These are phyloP conservation scores for Chiridota heheva DNA, from an alignment of 35 echinoderm and acorn worm species.

Conservation along the genomic window DNA sequence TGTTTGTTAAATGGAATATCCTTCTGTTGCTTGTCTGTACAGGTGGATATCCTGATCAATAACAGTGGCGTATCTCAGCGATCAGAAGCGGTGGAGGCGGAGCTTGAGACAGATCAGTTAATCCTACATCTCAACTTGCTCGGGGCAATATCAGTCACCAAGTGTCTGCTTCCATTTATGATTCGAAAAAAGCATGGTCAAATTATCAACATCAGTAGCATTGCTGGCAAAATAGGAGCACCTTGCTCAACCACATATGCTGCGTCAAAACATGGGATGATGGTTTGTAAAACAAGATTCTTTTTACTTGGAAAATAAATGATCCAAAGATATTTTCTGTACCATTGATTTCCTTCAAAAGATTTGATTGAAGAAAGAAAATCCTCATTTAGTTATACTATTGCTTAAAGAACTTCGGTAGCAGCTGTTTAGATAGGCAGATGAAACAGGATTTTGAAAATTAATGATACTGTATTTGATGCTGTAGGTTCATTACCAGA, in stretches of 20 bases:
- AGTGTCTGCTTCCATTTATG: conserved; percentile 82
- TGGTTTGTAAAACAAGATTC: conserved; percentile 71
- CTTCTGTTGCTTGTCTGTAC: conserved; percentile 5
- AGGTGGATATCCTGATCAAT: conserved; percentile 91
- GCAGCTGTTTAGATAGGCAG: no score
- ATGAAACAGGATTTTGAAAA: no score
- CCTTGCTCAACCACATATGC: conserved; percentile 52
- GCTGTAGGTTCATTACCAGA: no score
- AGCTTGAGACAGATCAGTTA: conserved; percentile 60
- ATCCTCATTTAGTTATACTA: no score
- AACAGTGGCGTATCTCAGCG: conserved; percentile 81
- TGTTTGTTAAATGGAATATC: neutral
- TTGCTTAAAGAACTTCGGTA: no score
- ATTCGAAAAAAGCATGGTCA: conserved; percentile 49
- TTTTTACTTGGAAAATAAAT: neutral
- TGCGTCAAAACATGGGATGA: conserved; percentile 80
- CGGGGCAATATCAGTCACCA: conserved; percentile 72
- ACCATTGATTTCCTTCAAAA: neutral
- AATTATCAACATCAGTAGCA: conserved; percentile 85
- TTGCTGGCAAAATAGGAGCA: conserved; percentile 56
- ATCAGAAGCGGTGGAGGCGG: conserved; percentile 43
- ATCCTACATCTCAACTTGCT: conserved; percentile 72
- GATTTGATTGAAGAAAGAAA: no score
- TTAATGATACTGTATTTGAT: no score
- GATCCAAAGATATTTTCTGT: neutral